These are phyloP conservation scores for Sparidentex hasta DNA, from an alignment of 2,797 vertebrate genomes.

Conservation along the genomic window DNA sequence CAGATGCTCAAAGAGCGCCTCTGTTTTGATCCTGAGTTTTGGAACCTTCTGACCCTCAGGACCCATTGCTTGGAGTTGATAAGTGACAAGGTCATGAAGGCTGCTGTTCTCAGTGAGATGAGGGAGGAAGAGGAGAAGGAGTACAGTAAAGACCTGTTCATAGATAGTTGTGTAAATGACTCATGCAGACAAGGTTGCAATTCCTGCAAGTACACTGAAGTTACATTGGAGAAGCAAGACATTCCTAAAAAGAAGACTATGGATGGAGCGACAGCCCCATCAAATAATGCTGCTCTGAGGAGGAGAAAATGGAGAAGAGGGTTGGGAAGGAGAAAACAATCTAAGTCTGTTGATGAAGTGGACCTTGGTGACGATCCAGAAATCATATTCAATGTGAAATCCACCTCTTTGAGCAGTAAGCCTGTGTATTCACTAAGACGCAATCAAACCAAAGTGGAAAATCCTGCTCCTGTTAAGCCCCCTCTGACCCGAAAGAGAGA, in stretches of 20 bases:
- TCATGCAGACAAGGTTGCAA: conserved; percentile 24
- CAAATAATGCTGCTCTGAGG: conserved; percentile 56
- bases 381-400: conserved; percentile 72
- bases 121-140: conserved; percentile 85
- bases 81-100: conserved; percentile 89
- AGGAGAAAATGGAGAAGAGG: conserved; percentile 77
- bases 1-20: conserved; percentile 95
- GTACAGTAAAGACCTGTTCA: conserved; percentile 61
- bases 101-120: conserved; percentile 86
- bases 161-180: conserved; percentile 62
- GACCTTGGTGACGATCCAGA: conserved; percentile 79
- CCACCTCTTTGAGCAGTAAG: conserved; percentile 38
- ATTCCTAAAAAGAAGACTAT: conserved; percentile 10
- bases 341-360: conserved; percentile 72
- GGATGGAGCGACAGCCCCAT: not conserved
- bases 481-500: conserved; percentile 80
- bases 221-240: conserved; percentile 18
- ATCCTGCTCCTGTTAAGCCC: conserved; percentile 62
- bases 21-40: conserved; percentile 98
- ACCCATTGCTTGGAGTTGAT: conserved; percentile 93
- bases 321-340: conserved; percentile 52
- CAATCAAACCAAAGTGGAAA: conserved; percentile 62
- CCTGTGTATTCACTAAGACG: conserved; percentile 76
- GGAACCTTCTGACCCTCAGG: conserved; percentile 96
- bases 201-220: conserved; percentile 38